phyloP scores from a whole-genome alignment of 2,113 vertebrate species.

The Gymnobelideus leadbeateri region DNA sequence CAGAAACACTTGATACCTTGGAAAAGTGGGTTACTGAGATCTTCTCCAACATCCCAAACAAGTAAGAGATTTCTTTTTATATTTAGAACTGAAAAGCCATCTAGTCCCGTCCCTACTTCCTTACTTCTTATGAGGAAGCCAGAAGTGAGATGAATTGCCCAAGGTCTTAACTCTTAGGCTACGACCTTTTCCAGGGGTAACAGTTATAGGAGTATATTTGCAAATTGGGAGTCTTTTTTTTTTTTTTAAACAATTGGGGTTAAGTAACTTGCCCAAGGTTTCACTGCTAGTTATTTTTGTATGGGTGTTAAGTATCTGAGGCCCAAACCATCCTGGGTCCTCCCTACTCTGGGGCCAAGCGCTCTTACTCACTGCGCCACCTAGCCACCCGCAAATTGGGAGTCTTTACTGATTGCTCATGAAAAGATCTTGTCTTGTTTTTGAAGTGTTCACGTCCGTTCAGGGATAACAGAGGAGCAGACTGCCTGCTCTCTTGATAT shows the following conservation, averaged over 20 bases:
- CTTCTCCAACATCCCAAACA: conserved; percentile 95
- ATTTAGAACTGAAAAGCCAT: conserved; percentile 39
- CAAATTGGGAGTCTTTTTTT: neutral
- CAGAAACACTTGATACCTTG: conserved; percentile 95
- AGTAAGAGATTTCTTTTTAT: conserved; percentile 86
- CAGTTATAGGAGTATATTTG: neutral
- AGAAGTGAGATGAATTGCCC: neutral
- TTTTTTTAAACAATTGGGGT: no score
- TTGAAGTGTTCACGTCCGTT: neutral
- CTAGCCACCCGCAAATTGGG: no score
- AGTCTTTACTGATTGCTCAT: neutral
- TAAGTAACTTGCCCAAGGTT: no score
- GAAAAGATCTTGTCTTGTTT: neutral
- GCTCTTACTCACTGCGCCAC: no score
- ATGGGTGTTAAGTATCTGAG: no score
- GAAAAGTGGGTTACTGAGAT: conserved; percentile 97
- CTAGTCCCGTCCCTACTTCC: neutral
- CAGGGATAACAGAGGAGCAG: neutral
- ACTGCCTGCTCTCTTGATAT: neutral
- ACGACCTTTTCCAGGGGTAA: neutral
- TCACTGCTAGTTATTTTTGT: no score
- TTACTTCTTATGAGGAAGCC: neutral
- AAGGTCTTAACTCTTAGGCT: neutral
- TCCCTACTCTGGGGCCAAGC: no score
- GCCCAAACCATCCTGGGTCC: no score